phyloP scores from a whole-genome alignment of 2,797 vertebrate species.

The Gastrophryne carolinensis region DNA sequence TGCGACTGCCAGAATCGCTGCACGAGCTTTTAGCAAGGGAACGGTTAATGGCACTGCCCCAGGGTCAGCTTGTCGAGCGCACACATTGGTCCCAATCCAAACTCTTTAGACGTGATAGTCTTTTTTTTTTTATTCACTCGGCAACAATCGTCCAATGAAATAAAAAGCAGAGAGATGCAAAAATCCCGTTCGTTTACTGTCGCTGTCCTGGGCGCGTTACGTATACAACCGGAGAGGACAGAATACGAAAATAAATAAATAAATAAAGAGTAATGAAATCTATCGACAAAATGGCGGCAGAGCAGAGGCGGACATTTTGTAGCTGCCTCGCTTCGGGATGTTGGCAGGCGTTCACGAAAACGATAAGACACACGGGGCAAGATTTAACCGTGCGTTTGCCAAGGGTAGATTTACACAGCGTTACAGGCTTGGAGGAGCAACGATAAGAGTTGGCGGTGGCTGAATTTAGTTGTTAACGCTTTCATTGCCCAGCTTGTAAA shows the following conservation, averaged over 20 bases:
- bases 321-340: constrained; percentile 19
- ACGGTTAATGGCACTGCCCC: constrained; percentile 71
- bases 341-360: constrained; percentile 1
- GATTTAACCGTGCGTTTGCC: constrained; percentile 13
- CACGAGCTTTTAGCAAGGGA: constrained; percentile 68
- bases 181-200: constrained; percentile 60
- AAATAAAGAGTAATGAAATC: background rate
- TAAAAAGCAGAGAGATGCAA: constrained; percentile 63
- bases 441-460: background rate
- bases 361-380: constrained; percentile 24
- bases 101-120: constrained; percentile 58
- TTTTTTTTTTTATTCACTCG: constrained; percentile 64
- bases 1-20: constrained; percentile 60
- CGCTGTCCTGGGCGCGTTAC: constrained; percentile 24
- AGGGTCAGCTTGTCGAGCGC: constrained; percentile 71
- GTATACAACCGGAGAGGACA: background rate
- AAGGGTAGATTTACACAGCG: constrained; percentile 15
- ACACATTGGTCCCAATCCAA: constrained; percentile 70
- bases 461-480: constrained; percentile 5
- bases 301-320: constrained; percentile 65
- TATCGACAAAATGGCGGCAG: constrained; percentile 67
- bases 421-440: constrained; percentile 10
- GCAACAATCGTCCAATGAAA: constrained; percentile 68
- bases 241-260: background rate
- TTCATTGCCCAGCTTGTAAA: background rate